These are phyloP conservation scores for Lutraria rhynchaena DNA, from an alignment of 1,140 invertebrate genomes.

Conservation along the genomic window DNA sequence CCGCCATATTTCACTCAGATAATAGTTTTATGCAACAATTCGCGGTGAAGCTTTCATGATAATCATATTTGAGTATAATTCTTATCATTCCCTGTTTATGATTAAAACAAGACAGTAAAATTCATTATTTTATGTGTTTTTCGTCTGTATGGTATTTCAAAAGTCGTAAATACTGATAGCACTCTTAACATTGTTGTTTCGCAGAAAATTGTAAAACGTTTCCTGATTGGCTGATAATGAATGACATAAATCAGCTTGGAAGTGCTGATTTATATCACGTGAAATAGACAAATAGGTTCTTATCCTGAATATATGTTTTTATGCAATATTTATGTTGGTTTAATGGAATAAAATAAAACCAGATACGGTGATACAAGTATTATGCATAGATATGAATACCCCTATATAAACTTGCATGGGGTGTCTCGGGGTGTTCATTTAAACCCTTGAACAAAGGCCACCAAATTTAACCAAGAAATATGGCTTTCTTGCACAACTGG, in stretches of 20 bases:
- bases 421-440: too few relatives aligned
- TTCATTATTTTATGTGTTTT: slow-evolving; percentile 53
- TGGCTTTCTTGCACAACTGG: too few relatives aligned
- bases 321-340: slow-evolving; percentile 33
- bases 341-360: slow-evolving; percentile 37
- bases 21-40: slow-evolving; percentile 30
- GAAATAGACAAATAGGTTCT: slow-evolving; percentile 57
- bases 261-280: slow-evolving; percentile 50
- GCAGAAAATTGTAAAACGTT: slow-evolving; percentile 51
- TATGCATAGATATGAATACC: not conserved
- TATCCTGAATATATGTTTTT: slow-evolving; percentile 45
- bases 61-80: slow-evolving; percentile 36
- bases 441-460: too few relatives aligned
- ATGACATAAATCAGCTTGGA: slow-evolving; percentile 40
- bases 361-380: slow-evolving; percentile 16
- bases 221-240: slow-evolving; percentile 51
- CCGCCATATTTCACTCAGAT: slow-evolving; percentile 16
- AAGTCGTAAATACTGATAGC: slow-evolving; percentile 41
- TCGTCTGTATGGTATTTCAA: slow-evolving; percentile 48
- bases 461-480: too few relatives aligned
- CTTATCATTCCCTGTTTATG: slow-evolving; percentile 39
- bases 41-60: not conserved
- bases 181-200: slow-evolving; percentile 42
- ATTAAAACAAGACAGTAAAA: slow-evolving; percentile 39
- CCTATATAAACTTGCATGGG: too few relatives aligned